A percentile compares a stretch with the other conserved stretches of the same genome.
Evolutionary conservation across 2,888 invertebrate genomes (phyloP).

Genomic region (Himalopsyche tibetana): DNA sequence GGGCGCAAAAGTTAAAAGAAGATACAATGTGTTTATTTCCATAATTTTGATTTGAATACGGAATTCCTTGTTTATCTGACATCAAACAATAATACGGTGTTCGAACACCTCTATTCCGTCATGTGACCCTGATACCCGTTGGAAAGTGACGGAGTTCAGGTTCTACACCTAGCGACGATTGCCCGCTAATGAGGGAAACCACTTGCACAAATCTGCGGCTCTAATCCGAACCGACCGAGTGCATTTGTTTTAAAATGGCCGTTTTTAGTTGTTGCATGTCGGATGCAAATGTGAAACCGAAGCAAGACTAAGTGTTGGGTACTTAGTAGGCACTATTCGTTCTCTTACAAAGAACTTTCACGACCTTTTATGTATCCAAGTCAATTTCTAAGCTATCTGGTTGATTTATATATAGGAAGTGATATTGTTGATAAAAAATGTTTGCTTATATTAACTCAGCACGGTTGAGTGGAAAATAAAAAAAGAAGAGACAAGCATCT

Average conservation of each 20-base stretch:
- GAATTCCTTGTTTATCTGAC: not conserved
- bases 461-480: too few species aligned
- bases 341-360: conserved; percentile 28
- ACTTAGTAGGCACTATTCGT: not conserved
- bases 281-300: conserved; percentile 39
- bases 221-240: not conserved
- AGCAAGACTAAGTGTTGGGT: not conserved
- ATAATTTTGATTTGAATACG: not conserved
- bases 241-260: conserved; percentile 34
- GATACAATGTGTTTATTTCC: not conserved
- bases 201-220: conserved; percentile 35
- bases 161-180: conserved; percentile 9
- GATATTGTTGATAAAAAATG: too few species aligned
- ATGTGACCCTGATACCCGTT: conserved; percentile 29
- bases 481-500: too few species aligned
- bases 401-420: not conserved
- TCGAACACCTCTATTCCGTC: conserved; percentile 15
- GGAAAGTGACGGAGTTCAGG: conserved; percentile 32
- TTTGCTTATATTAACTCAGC: not conserved
- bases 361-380: conserved; percentile 5
- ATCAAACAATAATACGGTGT: conserved; percentile 7
- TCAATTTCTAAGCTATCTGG: not conserved
- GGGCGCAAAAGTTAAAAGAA: not conserved
- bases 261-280: conserved; percentile 26
- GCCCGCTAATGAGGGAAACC: conserved; percentile 23